A percentile compares a stretch with the other conserved stretches of the same genome.
These are phyloP conservation scores for Lemur catta DNA, from an alignment of 2,797 vertebrate species.

Conservation along the genomic window DNA sequence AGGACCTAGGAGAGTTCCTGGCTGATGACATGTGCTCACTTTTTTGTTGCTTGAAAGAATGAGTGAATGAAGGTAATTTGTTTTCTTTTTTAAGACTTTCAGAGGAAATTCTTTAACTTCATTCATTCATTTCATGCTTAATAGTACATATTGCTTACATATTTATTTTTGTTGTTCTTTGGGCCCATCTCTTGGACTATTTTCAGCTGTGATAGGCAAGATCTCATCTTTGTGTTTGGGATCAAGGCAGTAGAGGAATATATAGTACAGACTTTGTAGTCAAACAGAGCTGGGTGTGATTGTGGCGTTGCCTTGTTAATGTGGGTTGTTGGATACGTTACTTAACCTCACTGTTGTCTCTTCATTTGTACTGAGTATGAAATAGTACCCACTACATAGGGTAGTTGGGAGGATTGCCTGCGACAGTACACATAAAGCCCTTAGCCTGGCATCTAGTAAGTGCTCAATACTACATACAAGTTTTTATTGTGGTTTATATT, in stretches of 20 bases:
- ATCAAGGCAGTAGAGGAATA: not conserved
- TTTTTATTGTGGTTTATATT: not conserved
- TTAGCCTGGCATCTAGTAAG: not conserved
- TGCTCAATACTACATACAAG: not conserved
- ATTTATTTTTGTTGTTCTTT: not conserved
- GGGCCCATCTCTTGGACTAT: not conserved
- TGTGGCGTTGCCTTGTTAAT: too few species aligned
- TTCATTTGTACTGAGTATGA: not conserved
- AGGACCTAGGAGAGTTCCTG: not conserved
- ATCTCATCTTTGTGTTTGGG: not conserved
- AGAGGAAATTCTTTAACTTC: not conserved
- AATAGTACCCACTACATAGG: not conserved
- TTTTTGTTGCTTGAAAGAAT: not conserved
- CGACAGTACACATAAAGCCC: not conserved
- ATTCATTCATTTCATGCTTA: not conserved
- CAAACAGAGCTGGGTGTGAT: not conserved
- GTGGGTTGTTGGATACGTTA: not conserved
- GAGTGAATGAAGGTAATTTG: not conserved
- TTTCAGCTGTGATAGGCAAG: not conserved
- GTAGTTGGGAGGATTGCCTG: not conserved
- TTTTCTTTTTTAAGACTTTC: not conserved
- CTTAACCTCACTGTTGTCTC: not conserved
- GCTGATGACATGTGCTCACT: not conserved
- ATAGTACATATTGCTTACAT: not conserved
- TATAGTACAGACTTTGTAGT: not conserved